Evolutionary conservation across 2,888 invertebrate species (phyloP), one percentile per base, ranked within the genome.

Genomic region (Antitype chi): DNA sequence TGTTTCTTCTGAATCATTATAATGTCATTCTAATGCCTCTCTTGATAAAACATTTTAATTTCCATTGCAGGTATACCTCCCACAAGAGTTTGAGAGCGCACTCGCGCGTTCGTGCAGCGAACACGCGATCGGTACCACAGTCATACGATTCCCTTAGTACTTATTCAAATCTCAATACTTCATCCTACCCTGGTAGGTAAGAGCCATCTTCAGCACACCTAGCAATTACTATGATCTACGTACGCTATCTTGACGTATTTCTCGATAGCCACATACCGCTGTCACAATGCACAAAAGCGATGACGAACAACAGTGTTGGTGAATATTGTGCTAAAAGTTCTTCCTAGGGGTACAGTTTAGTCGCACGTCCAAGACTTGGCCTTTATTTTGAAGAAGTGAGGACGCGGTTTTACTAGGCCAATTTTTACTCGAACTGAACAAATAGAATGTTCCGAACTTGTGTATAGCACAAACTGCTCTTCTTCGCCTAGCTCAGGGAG

Each of bases 61-160:
- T 78, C 7, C 2, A 3, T 85, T 82, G 0, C 90, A 97, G 96
- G 94, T 97, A 11, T 96, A 93, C 82, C 87, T 95, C 2, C 95
- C 97, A 0, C 95, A 95, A 89, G 97, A 96, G 78, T 96, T 95
- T 89, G 97, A 97, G 83, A 90, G 89, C 2, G 97, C 97, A 0
- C 88, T 97, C 0, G 95, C 97, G 9, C 97, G 96, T 87, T 95
- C 96, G 25, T 97, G 96, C 90, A 94, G 96, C 72, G 95, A 95
- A 0, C 94, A 95, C 32, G 96, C 97, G 0, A 80, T 96, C 25
- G 97, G 97, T 1, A 94, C 95, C 20, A 95, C 95, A 0, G 96
- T 97, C 38, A 93, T 97, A 17, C 86, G 97, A 60, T 96, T 96
- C 89, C 96, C 96, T 0, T 96, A 94, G 83, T 67, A 43, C 66